These are phyloP conservation scores for Thymelicus sylvestris DNA, from an alignment of 2,888 invertebrate species.

Conservation along the genomic window DNA sequence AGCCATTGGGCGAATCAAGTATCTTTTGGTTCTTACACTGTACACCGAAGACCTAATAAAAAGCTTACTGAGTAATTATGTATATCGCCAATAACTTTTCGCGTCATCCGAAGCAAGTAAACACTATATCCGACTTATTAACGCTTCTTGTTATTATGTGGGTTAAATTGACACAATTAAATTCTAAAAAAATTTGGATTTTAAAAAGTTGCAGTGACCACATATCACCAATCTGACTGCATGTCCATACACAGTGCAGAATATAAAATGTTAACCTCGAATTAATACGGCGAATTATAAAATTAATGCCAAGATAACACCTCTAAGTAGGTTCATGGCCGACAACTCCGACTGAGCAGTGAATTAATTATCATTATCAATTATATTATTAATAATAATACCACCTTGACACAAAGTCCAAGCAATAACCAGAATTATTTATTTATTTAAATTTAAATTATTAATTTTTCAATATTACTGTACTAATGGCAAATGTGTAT, in stretches of 20 bases:
- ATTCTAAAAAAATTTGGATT: neutral
- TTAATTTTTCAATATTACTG: too few relatives aligned
- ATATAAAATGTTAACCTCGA: neutral
- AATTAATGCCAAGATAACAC: neutral
- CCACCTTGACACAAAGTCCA: conserved; percentile 2
- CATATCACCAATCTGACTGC: neutral
- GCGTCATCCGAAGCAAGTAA: too few relatives aligned
- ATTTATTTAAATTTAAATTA: too few relatives aligned
- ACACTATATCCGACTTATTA: too few relatives aligned
- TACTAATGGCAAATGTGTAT: too few relatives aligned
- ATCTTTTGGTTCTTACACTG: too few relatives aligned
- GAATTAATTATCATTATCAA: neutral
- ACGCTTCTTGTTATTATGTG: too few relatives aligned
- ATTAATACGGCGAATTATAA: neutral
- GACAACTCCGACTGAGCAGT: neutral
- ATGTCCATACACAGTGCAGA: neutral
- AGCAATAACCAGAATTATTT: neutral
- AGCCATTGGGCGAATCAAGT: too few relatives aligned
- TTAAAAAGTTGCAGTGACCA: neutral
- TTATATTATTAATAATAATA: neutral
- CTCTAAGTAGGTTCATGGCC: neutral
- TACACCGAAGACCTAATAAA: too few relatives aligned
- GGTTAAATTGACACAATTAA: too few relatives aligned
- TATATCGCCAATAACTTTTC: too few relatives aligned
- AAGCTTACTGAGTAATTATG: too few relatives aligned